Evolutionary conservation across 1,140 invertebrate genomes (phyloP), one percentile per base, ranked within the genome.

Genomic region (Scylla paramamosain): DNA sequence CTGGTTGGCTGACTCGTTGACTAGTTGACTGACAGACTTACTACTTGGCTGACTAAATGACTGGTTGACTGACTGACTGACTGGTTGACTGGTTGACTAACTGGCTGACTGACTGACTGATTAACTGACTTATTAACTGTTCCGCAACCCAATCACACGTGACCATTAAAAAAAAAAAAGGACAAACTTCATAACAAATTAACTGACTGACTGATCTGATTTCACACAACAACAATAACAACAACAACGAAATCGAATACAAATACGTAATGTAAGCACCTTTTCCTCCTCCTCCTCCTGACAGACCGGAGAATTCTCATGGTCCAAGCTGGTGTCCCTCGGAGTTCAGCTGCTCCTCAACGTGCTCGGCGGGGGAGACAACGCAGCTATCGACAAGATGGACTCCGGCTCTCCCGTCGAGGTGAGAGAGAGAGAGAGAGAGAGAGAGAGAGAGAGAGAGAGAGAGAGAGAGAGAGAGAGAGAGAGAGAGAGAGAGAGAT

Each of bases 311-410:
- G 96, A 96, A 6, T 96, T 96, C 95, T 96, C 96, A 0, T 97
- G 96, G 96, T 96, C 96, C 14, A 96, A 96, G 96, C 95, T 97
- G 32, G 97, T 99, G n/a, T 98, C 98, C 0, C 97, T 98, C 88
- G 97, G 98, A 86, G 97, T 99, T 16, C 98, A 98, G 96, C 98
- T 99, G 94, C 97, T 99, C 82, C 98, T 98, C 2, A 98, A 98
- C 16, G 97, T 99, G 93, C 97, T 99, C 28, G 98, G 97, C 32
- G 97, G 98, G 59, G 98, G 98, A 67, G 97, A 95, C 93, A 95
- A 95, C 39, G 93, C 90, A 29, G 93, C 95, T 29, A 91, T 95
- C 12, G 95, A 95, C 90, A 95, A 92, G 89, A 94, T 95, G 83
- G 95, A 95, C 89, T 31, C n/a, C 16, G 95, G 93, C 16, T 95